Percentiles rank a stretch among this genome's conserved stretches.
Evolutionary conservation across 2,113 vertebrate genomes (phyloP).

Genomic region (Tenebrosternarchus preto): DNA sequence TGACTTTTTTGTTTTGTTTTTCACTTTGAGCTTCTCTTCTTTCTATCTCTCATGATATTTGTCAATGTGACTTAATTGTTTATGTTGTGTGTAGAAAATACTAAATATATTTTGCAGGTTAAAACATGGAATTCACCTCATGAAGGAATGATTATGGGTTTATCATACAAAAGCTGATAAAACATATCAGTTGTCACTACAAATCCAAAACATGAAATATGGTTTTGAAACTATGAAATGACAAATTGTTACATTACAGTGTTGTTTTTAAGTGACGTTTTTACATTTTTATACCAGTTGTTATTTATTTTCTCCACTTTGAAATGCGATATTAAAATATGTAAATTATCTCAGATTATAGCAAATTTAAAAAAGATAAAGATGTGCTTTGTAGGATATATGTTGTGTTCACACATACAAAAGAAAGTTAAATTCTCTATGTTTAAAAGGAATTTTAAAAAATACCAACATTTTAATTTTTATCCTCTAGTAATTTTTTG

Average conservation of each 20-base stretch:
- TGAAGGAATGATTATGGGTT: slow-evolving; percentile 74
- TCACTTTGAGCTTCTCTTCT: slow-evolving; percentile 16
- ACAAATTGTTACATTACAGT: slow-evolving; percentile 67
- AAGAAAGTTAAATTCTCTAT: background rate
- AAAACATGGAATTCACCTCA: slow-evolving; percentile 68
- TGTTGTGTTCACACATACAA: background rate
- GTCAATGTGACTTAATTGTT: slow-evolving; percentile 38
- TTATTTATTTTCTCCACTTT: background rate
- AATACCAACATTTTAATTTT: no score
- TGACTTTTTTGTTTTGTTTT: slow-evolving; percentile 17
- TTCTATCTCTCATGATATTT: slow-evolving; percentile 48
- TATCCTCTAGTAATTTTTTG: background rate
- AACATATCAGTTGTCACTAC: slow-evolving; percentile 71
- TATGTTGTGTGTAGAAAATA: slow-evolving; percentile 41
- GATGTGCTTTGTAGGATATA: background rate
- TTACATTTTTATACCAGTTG: slow-evolving; percentile 7
- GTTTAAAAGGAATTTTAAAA: background rate
- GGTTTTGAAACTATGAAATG: slow-evolving; percentile 80
- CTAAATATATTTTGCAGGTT: slow-evolving; percentile 54
- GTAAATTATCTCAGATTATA: slow-evolving; percentile 2
- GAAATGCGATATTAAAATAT: background rate
- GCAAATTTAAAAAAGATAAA: background rate
- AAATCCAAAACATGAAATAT: slow-evolving; percentile 60
- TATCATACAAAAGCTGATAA: slow-evolving; percentile 60
- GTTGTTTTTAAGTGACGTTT: slow-evolving; percentile 52